Percentiles rank a stretch among this genome's conserved stretches.
Evolutionary conservation across 1,140 invertebrate species (phyloP).

Genomic region (Hylyphantes graminicola): DNA sequence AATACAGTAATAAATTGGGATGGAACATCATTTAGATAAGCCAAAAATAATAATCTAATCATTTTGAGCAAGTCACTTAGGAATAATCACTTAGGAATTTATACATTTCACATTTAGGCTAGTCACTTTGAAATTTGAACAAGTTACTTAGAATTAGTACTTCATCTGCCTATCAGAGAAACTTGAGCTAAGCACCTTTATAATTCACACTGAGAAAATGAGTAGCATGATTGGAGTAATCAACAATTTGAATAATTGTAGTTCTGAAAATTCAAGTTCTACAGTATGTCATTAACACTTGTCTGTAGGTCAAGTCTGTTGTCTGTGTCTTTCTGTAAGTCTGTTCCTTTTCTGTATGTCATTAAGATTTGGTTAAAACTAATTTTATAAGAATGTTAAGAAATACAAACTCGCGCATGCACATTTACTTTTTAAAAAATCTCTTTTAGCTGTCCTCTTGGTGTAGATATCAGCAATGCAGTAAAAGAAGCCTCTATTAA

Average conservation of each 20-base stretch:
- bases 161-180: too few relatives aligned
- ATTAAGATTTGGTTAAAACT: background rate
- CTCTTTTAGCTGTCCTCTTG: conserved; percentile 71
- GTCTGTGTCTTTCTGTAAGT: background rate
- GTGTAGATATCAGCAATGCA: conserved; percentile 71
- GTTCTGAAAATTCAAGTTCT: background rate
- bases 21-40: too few relatives aligned
- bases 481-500: conserved; percentile 72
- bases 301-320: background rate
- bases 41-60: too few relatives aligned
- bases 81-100: too few relatives aligned
- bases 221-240: too few relatives aligned
- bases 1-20: too few relatives aligned
- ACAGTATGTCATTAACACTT: background rate
- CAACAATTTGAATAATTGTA: background rate
- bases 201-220: too few relatives aligned
- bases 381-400: conserved; percentile 20
- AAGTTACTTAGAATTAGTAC: too few relatives aligned
- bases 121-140: too few relatives aligned
- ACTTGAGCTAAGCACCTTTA: too few relatives aligned
- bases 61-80: too few relatives aligned
- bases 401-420: conserved; percentile 27
- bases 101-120: too few relatives aligned
- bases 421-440: conserved; percentile 19
- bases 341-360: background rate